Conservation (phyloP, 2,797 vertebrate species). For the Rhadinocentrus ornatus region DNA sequence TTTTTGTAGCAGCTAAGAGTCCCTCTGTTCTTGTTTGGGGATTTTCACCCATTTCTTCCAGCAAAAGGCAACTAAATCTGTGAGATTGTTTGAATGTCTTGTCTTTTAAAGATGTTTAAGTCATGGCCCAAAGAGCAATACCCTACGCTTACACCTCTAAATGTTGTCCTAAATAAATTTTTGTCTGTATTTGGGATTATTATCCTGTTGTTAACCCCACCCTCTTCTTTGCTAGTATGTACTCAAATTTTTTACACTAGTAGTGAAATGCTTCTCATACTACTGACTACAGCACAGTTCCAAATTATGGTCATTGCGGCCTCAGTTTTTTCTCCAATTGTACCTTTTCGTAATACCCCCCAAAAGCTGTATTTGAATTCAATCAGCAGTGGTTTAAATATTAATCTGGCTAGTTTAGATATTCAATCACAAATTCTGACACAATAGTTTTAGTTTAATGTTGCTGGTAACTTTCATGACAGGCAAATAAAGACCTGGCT, state of each 20-base stretch:
- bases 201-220: too few relatives aligned
- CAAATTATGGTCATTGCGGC: background rate
- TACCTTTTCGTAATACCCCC: too few relatives aligned
- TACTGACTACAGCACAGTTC: background rate
- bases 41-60: slow-evolving; percentile 14
- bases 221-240: too few relatives aligned
- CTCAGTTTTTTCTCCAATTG: background rate
- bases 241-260: background rate
- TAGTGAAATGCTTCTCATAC: background rate
- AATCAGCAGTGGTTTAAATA: background rate
- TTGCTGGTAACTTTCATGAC: background rate
- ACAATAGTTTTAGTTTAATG: background rate
- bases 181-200: background rate
- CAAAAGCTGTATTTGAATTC: background rate
- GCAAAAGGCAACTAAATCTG: slow-evolving; percentile 4
- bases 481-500: background rate
- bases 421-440: background rate
- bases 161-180: background rate
- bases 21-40: slow-evolving; percentile 7
- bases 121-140: slow-evolving; percentile 2
- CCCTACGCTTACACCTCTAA: background rate
- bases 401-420: background rate
- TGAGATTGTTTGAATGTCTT: background rate
- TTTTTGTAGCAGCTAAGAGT: slow-evolving; percentile 10
- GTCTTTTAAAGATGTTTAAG: background rate